Percentiles rank a stretch among this genome's conserved stretches.
These are phyloP conservation scores for Tupiocoris notatus DNA, from an alignment of 2,888 invertebrate genomes.

Conservation along the genomic window DNA sequence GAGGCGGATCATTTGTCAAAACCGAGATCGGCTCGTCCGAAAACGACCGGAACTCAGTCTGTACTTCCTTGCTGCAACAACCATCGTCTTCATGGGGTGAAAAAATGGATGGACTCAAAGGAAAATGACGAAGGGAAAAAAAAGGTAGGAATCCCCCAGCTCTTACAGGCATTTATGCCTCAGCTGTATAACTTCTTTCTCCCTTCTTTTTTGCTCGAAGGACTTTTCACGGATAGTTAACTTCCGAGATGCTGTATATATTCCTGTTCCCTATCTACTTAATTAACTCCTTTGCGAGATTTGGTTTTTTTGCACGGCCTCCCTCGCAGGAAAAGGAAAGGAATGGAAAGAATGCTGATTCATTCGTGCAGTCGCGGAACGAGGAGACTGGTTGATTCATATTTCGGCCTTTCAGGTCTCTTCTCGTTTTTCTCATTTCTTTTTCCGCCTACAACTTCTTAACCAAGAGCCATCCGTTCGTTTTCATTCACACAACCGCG, in stretches of 20 bases:
- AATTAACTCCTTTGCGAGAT: constrained; percentile 34
- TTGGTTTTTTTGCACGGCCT: background rate
- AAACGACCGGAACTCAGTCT: background rate
- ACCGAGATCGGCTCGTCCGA: background rate
- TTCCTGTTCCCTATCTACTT: constrained; percentile 28
- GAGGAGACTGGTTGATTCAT: constrained; percentile 28
- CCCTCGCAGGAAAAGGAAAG: constrained; percentile 15
- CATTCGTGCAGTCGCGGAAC: background rate
- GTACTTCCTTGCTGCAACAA: background rate
- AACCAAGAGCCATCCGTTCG: background rate
- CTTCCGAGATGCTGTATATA: constrained; percentile 32
- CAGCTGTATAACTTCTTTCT: background rate
- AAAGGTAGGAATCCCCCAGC: background rate
- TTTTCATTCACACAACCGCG: background rate
- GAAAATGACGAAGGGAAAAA: background rate
- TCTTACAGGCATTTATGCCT: background rate
- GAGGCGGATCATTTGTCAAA: background rate
- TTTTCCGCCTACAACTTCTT: background rate
- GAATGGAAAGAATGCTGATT: background rate
- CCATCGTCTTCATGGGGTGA: background rate
- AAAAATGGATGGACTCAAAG: background rate
- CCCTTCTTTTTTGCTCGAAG: background rate
- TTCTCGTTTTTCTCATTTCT: constrained; percentile 22
- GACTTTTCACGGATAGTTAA: background rate
- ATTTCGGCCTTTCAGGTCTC: background rate